These are phyloP conservation scores for Tetrapedia diversipes DNA, from an alignment of 2,888 invertebrate genomes.

Conservation along the genomic window DNA sequence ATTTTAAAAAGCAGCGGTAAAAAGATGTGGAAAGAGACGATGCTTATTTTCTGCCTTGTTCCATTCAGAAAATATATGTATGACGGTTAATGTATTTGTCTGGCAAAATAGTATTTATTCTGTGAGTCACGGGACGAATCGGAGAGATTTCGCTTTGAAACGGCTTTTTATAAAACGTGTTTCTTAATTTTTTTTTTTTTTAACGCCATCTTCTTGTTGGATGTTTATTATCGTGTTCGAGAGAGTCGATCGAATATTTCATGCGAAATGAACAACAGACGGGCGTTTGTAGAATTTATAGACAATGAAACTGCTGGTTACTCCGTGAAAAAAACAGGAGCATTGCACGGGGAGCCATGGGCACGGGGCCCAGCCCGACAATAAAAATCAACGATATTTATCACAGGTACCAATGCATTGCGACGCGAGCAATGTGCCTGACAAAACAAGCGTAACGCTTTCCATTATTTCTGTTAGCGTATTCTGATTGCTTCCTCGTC, in stretches of 20 bases:
- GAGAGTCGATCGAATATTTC: neutral
- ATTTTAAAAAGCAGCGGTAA: neutral
- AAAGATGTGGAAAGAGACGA: neutral
- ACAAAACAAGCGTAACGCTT: conserved; percentile 57
- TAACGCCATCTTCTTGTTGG: neutral
- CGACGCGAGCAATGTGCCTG: conserved; percentile 21
- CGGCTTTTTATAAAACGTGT: conserved; percentile 1
- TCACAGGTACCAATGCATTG: conserved; percentile 38
- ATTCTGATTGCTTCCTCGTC: conserved; percentile 46
- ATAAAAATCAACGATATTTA: conserved; percentile 57
- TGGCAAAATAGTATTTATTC: neutral
- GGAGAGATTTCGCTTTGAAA: neutral
- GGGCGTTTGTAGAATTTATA: neutral
- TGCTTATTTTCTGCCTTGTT: neutral
- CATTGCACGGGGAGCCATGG: neutral
- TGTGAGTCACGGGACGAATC: neutral
- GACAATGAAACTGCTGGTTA: conserved; percentile 14
- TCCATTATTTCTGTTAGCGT: conserved; percentile 58
- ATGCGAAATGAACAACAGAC: neutral
- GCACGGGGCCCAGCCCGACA: conserved; percentile 19
- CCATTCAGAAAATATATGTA: conserved; percentile 1
- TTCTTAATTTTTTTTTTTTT: neutral
- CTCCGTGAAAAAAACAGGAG: neutral
- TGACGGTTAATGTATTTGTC: neutral
- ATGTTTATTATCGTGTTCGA: neutral